Evolutionary conservation across 1,140 invertebrate species (phyloP), one percentile per base, ranked within the genome.

Genomic region (Paracyclopina nana): DNA sequence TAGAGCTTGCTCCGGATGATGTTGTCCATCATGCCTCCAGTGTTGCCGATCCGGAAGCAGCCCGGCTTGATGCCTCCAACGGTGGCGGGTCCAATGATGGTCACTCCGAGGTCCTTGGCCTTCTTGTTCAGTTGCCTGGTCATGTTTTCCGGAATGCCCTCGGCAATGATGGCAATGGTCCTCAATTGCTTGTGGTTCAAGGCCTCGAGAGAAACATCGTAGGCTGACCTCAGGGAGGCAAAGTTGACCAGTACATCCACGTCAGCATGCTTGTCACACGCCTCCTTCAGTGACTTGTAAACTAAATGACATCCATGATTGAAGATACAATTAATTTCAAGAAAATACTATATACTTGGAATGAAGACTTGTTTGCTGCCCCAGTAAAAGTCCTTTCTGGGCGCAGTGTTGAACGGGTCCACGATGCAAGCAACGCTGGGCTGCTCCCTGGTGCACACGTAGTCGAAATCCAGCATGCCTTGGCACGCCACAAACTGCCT

Each of bases 371-470:
- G 94, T 62, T 96, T 96, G 65, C 98, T 92, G 1, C 94, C 95
- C 82, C 92, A 99, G 62, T 98, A 99, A 68, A 91, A 99, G 66
- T 98, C 98, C 61, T 95, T 95, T 62, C 98, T 92, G 68, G 98
- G 91, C 8, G 38, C 50, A 1, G 91, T 94, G 4, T 90, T 95
- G 63, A 91, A 96, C 3, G 95, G 95, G 68, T 99, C 98, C 11
- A 97, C 87, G 60, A 97, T 84, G 25, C 91, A 92, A 4, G 85
- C 88, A 1, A 98, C 76, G 28, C 73, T 75, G 3, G 72, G 72
- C 18, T 55, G 50, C 41, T 42, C 14, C 11, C 95, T 74, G 16
- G 84, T 76, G 65, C 92, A 98, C 11, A 96, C 90, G 67, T 94
- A 97, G 67, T 99, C 95, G 70, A 98, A 99, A 65, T 99, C 95